Evolutionary conservation across 2,113 vertebrate species (phyloP).

Genomic region (Saimiri boliviensis): DNA sequence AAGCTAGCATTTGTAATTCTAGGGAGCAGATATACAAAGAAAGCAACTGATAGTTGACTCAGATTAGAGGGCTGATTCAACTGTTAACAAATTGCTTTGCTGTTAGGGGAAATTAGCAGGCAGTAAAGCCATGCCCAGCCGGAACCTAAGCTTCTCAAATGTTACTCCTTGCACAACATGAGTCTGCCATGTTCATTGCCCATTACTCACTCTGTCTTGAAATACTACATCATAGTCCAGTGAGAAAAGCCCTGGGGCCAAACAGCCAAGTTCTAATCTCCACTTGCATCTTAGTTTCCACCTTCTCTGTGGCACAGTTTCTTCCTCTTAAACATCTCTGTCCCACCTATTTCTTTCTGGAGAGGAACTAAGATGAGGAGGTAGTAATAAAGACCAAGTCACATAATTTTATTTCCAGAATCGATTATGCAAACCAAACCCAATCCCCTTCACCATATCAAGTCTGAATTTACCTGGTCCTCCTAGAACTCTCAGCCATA

Average conservation of each 20-base stretch:
- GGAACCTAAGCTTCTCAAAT: background rate
- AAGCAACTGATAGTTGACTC: background rate
- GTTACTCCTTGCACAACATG: background rate
- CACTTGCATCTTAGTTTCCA: background rate
- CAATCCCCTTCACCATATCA: background rate
- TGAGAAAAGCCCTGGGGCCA: background rate
- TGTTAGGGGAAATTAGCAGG: slow-evolving; percentile 50
- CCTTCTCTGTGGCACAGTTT: background rate
- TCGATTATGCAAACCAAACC: background rate
- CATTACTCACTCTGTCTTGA: background rate
- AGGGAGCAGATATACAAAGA: slow-evolving; percentile 26
- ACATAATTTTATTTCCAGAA: background rate
- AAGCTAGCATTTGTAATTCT: slow-evolving; percentile 38
- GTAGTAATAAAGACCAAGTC: background rate
- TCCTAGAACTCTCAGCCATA: background rate
- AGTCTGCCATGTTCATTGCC: background rate
- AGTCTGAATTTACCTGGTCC: background rate
- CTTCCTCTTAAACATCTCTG: background rate
- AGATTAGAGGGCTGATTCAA: background rate
- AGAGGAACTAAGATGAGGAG: background rate
- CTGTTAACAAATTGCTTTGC: background rate
- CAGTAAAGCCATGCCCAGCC: background rate
- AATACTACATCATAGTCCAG: background rate
- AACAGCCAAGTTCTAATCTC: background rate
- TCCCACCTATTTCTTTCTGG: background rate